Evolutionary conservation across 2,113 vertebrate genomes (phyloP).

Genomic region (Verasper variegatus): DNA sequence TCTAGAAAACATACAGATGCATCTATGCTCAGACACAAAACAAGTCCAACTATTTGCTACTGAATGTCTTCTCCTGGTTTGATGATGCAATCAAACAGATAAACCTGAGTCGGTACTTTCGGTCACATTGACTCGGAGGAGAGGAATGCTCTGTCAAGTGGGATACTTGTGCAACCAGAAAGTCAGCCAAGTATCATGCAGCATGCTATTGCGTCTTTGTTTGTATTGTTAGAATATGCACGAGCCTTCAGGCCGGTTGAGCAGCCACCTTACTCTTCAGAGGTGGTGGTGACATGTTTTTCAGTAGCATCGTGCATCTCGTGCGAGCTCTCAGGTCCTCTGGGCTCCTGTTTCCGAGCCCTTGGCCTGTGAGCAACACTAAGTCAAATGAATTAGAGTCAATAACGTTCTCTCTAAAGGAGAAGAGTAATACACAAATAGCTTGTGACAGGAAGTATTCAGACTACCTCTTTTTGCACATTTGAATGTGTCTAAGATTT

Average conservation of each 20-base stretch:
- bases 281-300: background rate
- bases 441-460: background rate
- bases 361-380: background rate
- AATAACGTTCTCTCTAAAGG: too few relatives aligned
- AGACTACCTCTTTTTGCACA: background rate
- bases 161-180: slow-evolving; percentile 38
- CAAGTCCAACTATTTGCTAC: background rate
- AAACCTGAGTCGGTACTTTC: background rate
- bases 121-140: background rate
- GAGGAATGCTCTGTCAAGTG: background rate
- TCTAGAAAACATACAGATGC: too few relatives aligned
- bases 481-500: background rate
- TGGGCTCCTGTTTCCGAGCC: too few relatives aligned
- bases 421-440: too few relatives aligned
- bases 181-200: slow-evolving; percentile 15
- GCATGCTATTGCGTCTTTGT: slow-evolving; percentile 11
- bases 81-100: background rate
- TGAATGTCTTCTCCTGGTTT: background rate
- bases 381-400: too few relatives aligned
- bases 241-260: background rate
- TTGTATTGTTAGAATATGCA: background rate
- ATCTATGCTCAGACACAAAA: background rate
- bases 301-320: background rate
- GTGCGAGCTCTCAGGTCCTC: background rate
- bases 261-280: background rate